Evolutionary conservation across 1,140 invertebrate genomes (phyloP).

Genomic region (Drosophila bocqueti): DNA sequence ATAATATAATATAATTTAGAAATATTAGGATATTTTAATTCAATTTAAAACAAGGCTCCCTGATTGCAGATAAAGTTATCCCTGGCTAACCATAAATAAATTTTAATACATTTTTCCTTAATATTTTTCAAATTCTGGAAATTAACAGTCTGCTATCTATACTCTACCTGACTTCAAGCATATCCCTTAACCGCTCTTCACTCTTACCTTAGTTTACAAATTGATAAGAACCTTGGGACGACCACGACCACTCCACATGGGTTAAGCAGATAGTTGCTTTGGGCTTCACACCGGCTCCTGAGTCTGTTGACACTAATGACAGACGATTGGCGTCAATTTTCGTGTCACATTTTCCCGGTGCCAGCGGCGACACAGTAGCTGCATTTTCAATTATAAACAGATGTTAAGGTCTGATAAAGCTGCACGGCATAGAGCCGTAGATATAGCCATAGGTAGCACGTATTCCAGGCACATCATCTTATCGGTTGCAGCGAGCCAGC

Average conservation of each 20-base stretch:
- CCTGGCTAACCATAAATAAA: neutral
- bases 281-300: conserved; percentile 6
- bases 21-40: neutral
- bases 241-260: conserved; percentile 18
- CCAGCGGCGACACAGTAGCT: conserved; percentile 72
- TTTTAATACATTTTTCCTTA: neutral
- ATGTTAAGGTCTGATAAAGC: conserved; percentile 78
- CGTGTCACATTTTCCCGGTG: conserved; percentile 58
- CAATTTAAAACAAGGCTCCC: neutral
- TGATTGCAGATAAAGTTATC: too few species aligned
- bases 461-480: conserved; percentile 20
- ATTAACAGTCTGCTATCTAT: neutral
- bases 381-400: conserved; percentile 85
- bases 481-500: conserved; percentile 33
- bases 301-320: conserved; percentile 79
- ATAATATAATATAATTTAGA: neutral
- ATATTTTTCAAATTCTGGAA: neutral
- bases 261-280: conserved; percentile 38
- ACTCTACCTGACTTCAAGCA: neutral
- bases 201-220: neutral
- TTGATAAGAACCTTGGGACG: conserved; percentile 12
- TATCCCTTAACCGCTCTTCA: neutral
- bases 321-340: conserved; percentile 83
- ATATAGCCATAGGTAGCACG: conserved; percentile 7
- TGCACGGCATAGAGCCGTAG: conserved; percentile 20